phyloP scores from a whole-genome alignment of 2,888 invertebrate species.

The Diploptera punctata region DNA sequence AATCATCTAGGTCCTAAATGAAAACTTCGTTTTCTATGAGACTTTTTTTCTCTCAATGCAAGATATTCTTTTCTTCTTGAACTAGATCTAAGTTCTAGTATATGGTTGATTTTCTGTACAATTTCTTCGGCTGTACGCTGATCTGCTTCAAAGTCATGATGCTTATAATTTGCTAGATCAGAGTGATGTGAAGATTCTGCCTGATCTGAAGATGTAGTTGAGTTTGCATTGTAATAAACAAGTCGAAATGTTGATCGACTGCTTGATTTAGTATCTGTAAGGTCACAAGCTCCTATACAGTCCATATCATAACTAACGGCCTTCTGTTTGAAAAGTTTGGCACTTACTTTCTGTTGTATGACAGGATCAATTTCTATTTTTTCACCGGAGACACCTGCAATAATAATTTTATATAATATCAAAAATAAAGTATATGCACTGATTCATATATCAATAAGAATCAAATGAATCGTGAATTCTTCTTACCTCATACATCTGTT shows the following conservation, averaged over 20 bases:
- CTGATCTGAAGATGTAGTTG: slow-evolving; percentile 15
- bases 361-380: slow-evolving; percentile 91
- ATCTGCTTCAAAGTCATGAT: slow-evolving; percentile 89
- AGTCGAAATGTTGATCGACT: slow-evolving; percentile 75
- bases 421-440: too few relatives aligned
- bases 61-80: slow-evolving; percentile 83
- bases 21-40: slow-evolving; percentile 67
- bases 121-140: slow-evolving; percentile 78
- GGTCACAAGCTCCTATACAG: slow-evolving; percentile 85
- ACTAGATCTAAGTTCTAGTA: slow-evolving; percentile 82
- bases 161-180: slow-evolving; percentile 65
- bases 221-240: slow-evolving; percentile 59
- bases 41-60: slow-evolving; percentile 74
- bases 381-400: slow-evolving; percentile 79
- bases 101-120: slow-evolving; percentile 85
- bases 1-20: slow-evolving; percentile 48
- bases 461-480: too few relatives aligned
- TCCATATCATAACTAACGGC: slow-evolving; percentile 88
- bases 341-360: slow-evolving; percentile 59
- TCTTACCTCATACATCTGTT: too few relatives aligned
- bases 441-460: too few relatives aligned
- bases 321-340: slow-evolving; percentile 68
- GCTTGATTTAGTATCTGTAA: slow-evolving; percentile 75
- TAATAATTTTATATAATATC: slow-evolving; percentile 16
- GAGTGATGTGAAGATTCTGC: slow-evolving; percentile 16